Conservation (phyloP, 2,888 invertebrate genomes). For the Neuroscelio doddi region DNA sequence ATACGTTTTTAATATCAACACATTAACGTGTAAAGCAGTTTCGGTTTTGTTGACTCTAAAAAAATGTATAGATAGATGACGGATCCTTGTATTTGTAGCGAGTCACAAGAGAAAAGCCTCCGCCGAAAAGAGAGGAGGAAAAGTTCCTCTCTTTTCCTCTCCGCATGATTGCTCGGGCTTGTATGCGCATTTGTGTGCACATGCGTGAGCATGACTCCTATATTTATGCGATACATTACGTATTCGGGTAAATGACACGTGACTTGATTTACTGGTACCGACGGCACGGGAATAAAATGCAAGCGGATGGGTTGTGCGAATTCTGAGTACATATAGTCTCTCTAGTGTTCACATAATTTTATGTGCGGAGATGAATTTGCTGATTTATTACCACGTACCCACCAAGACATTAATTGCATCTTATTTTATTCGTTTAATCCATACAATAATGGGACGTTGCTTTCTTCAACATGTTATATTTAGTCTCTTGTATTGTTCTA, state of each 20-base stretch:
- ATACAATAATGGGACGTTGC: no score
- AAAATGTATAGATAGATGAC: conserved; percentile 35
- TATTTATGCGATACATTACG: conserved; percentile 57
- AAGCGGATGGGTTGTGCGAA: conserved; percentile 62
- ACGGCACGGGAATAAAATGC: conserved; percentile 62
- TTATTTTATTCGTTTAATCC: conserved; percentile 15
- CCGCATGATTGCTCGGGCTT: conserved; percentile 43
- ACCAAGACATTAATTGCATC: conserved; percentile 36
- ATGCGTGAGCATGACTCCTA: conserved; percentile 47
- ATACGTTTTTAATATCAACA: no score
- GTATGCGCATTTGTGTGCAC: conserved; percentile 42
- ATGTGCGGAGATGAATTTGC: conserved; percentile 4
- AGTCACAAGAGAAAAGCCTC: conserved; percentile 17
- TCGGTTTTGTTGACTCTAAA: conserved; percentile 56
- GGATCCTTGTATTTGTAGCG: conserved; percentile 36
- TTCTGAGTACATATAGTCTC: conserved; percentile 54
- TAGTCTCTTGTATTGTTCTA: no score
- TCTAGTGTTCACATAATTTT: conserved; percentile 33
- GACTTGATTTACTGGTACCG: conserved; percentile 66
- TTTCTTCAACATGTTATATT: conserved; percentile 8
- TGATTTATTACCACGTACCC: conserved; percentile 23
- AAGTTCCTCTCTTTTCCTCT: conserved; percentile 47
- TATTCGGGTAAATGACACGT: conserved; percentile 69
- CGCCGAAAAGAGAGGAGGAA: conserved; percentile 45
- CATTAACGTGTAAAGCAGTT: conserved; percentile 57